phyloP scores from a whole-genome alignment of 2,797 vertebrate species.

The Rhinoraja longicauda region DNA sequence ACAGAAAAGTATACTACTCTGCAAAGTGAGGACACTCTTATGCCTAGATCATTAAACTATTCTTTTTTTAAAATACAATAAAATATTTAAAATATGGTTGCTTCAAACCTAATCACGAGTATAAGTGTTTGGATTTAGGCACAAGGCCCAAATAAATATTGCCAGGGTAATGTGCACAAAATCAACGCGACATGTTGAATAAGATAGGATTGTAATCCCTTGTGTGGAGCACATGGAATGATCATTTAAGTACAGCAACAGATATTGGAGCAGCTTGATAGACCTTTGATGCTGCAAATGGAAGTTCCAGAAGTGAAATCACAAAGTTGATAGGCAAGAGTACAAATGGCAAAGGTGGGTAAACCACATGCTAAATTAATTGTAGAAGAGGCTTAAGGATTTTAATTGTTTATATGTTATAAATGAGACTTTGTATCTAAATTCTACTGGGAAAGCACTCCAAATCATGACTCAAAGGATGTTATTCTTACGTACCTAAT shows the following conservation, averaged over 20 bases:
- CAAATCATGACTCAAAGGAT: background rate
- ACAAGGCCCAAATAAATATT: background rate
- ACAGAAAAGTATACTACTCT: background rate
- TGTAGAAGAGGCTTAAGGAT: too few relatives aligned
- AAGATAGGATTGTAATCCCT: background rate
- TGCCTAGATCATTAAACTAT: background rate
- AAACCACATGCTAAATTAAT: background rate
- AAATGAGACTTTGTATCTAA: background rate
- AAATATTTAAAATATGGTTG: background rate
- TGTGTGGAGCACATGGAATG: background rate
- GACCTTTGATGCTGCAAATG: too few relatives aligned
- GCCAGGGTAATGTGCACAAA: background rate
- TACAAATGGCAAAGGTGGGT: background rate
- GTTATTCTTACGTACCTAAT: conserved; percentile 64
- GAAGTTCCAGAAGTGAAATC: background rate
- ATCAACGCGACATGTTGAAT: background rate
- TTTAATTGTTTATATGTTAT: background rate
- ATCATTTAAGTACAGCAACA: background rate
- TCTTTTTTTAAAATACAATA: too few relatives aligned
- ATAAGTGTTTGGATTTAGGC: background rate
- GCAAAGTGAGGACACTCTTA: background rate
- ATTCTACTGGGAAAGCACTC: too few relatives aligned
- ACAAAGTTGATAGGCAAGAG: background rate
- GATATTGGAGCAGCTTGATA: background rate
- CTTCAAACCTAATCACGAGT: background rate